Evolutionary conservation across 2,113 vertebrate species (phyloP).

Genomic region (Periophthalmodon schlosseri): DNA sequence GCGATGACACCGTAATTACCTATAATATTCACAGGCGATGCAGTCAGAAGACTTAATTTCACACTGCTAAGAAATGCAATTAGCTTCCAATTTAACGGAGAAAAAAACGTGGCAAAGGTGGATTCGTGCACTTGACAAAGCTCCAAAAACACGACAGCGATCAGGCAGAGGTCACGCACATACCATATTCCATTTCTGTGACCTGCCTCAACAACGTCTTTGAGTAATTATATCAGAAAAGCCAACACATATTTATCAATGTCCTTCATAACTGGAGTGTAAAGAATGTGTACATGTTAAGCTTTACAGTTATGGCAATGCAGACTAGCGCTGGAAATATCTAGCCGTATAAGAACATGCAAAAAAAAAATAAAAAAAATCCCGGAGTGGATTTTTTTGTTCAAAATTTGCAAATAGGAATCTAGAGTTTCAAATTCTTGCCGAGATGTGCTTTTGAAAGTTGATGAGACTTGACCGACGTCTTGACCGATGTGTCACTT

Average conservation of each 20-base stretch:
- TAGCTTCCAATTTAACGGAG: constrained; percentile 46
- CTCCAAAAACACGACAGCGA: constrained; percentile 29
- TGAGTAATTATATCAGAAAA: constrained; percentile 37
- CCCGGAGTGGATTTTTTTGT: neutral
- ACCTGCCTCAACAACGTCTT: constrained; percentile 18
- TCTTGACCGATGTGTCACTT: neutral
- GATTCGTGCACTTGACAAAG: constrained; percentile 52
- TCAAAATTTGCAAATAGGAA: constrained; percentile 6
- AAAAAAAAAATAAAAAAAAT: neutral
- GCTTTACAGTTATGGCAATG: neutral
- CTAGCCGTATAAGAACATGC: neutral
- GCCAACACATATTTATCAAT: constrained; percentile 3
- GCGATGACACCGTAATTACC: constrained; percentile 61
- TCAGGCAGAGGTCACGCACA: constrained; percentile 31
- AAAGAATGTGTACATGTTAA: constrained; percentile 5
- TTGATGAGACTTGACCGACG: neutral
- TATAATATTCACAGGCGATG: constrained; percentile 48
- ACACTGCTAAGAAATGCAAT: constrained; percentile 48
- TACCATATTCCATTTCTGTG: constrained; percentile 33
- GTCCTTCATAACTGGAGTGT: neutral
- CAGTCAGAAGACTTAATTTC: constrained; percentile 41
- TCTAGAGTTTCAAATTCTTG: neutral
- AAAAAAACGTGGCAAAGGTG: constrained; percentile 50
- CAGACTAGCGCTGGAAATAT: neutral
- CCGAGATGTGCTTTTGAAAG: neutral